phyloP scores from a whole-genome alignment of 2,888 invertebrate species.

The Beris chalybata region DNA sequence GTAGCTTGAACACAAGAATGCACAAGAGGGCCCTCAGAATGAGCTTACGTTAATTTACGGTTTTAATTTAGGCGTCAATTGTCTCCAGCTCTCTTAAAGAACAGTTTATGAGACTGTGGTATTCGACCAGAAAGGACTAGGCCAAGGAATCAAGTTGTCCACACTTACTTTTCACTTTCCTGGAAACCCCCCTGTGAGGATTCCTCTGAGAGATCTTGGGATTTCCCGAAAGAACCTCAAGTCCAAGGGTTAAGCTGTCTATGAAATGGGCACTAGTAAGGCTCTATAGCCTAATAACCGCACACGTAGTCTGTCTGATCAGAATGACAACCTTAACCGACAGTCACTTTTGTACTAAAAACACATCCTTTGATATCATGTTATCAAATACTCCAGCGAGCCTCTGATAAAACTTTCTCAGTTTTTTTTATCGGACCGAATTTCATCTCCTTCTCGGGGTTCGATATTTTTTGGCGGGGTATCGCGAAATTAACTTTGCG shows the following conservation, averaged over 20 bases:
- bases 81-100: no score
- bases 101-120: no score
- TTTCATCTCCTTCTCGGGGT: background rate
- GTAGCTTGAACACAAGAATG: no score
- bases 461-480: background rate
- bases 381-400: slow-evolving; percentile 26
- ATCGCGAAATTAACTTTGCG: background rate
- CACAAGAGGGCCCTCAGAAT: no score
- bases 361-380: slow-evolving; percentile 8
- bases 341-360: slow-evolving; percentile 38
- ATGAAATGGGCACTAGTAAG: no score
- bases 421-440: slow-evolving; percentile 2
- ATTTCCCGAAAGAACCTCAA: background rate
- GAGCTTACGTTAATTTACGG: no score
- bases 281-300: no score
- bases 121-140: no score
- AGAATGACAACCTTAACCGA: slow-evolving; percentile 34
- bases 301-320: slow-evolving; percentile 3
- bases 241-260: background rate
- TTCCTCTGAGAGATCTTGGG: background rate
- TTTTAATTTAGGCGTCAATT: no score
- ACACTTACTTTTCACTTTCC: slow-evolving; percentile 8
- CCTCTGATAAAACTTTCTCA: background rate
- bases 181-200: background rate
- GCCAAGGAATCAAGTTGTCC: slow-evolving; percentile 1